These are phyloP conservation scores for Indicator indicator DNA, from an alignment of 2,113 vertebrate genomes.

Conservation along the genomic window DNA sequence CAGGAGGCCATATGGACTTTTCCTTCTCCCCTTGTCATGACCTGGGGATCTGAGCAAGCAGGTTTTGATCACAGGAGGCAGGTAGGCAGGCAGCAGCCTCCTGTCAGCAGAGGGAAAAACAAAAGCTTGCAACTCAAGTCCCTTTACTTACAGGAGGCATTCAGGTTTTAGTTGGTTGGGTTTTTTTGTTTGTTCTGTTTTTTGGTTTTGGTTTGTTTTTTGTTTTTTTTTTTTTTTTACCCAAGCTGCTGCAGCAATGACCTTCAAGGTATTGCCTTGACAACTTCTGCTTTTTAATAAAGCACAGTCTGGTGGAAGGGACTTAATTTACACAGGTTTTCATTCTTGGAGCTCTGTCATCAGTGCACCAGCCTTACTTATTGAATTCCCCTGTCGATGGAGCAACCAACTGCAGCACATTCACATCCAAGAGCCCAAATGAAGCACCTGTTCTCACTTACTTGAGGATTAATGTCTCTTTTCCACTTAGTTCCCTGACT, in stretches of 20 bases:
- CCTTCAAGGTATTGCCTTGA: slow-evolving; percentile 49
- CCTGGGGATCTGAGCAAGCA: neutral
- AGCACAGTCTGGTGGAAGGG: slow-evolving; percentile 26
- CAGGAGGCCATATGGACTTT: fast-evolving
- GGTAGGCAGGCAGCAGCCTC: neutral
- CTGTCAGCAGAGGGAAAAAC: neutral
- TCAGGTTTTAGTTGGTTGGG: neutral
- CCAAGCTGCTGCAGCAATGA: slow-evolving; percentile 24
- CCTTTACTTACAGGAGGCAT: neutral
- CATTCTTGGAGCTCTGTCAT: slow-evolving; percentile 42
- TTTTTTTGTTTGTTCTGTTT: no score
- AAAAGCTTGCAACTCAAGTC: neutral
- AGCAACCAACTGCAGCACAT: slow-evolving; percentile 54
- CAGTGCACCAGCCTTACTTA: slow-evolving; percentile 26
- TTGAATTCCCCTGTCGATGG: slow-evolving; percentile 45
- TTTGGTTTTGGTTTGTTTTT: neutral
- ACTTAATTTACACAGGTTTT: slow-evolving; percentile 52
- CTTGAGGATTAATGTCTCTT: slow-evolving; percentile 55
- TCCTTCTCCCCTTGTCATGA: neutral
- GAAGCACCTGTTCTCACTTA: slow-evolving; percentile 62
- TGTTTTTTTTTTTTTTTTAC: neutral
- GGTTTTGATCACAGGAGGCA: neutral
- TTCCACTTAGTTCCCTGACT: slow-evolving; percentile 19
- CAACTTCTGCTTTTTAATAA: slow-evolving; percentile 50
- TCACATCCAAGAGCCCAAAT: slow-evolving; percentile 49